phyloP scores from a whole-genome alignment of 2,113 vertebrate genomes.

The Cyphomyrus plagiostoma region DNA sequence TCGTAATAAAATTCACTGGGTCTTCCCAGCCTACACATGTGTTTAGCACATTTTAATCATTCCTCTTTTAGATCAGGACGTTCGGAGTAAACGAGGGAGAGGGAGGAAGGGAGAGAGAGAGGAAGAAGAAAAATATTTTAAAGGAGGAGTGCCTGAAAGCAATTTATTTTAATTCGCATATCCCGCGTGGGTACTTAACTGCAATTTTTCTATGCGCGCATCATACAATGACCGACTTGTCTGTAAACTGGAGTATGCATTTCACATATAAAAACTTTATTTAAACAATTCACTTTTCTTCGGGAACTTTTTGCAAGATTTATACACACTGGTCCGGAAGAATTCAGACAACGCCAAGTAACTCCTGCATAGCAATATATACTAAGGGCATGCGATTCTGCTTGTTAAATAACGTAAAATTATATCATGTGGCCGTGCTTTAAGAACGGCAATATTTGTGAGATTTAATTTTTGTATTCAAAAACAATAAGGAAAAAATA shows the following conservation, averaged over 20 bases:
- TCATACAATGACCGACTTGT: neutral
- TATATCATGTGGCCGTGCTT: neutral
- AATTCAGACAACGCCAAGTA: neutral
- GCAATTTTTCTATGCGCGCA: neutral
- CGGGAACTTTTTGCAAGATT: neutral
- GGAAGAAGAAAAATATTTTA: conserved; percentile 17
- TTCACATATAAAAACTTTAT: neutral
- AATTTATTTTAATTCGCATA: conserved; percentile 24
- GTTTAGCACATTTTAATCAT: conserved; percentile 44
- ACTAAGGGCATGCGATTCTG: neutral
- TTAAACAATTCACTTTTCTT: neutral
- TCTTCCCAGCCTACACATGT: conserved; percentile 33
- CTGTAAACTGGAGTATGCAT: neutral
- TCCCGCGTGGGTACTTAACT: neutral
- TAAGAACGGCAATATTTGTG: neutral
- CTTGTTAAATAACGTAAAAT: conserved; percentile 3
- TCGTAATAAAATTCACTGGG: conserved; percentile 20
- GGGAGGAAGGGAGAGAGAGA: conserved; percentile 6
- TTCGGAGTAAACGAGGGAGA: conserved; percentile 8
- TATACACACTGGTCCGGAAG: neutral
- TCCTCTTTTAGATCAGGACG: conserved; percentile 46
- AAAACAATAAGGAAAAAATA: neutral
- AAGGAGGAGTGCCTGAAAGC: conserved; percentile 14
- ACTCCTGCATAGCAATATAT: neutral
- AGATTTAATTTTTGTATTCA: neutral